A percentile compares a stretch with the other conserved stretches of the same genome.
Evolutionary conservation across 92 coral and sea anemone species (phyloP).

Genomic region (Heteractis magnifica): DNA sequence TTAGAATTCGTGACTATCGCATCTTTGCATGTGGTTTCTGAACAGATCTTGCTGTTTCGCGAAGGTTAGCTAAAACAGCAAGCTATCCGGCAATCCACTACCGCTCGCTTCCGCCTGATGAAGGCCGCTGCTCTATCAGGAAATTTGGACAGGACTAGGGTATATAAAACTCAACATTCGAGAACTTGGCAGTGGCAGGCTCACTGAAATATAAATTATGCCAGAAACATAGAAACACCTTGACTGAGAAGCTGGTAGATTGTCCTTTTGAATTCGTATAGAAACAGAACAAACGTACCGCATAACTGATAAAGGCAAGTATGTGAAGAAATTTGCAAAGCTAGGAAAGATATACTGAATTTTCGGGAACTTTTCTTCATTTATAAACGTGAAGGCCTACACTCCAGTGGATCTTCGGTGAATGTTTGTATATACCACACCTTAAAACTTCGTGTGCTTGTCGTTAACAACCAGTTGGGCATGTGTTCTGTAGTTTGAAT

Average conservation of each 20-base stretch:
- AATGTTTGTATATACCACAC: background rate
- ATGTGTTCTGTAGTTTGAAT: background rate
- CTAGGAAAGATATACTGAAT: background rate
- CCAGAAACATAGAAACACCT: background rate
- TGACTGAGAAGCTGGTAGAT: background rate
- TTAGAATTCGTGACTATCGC: conserved; percentile 22
- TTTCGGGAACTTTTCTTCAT: background rate
- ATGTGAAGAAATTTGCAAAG: background rate
- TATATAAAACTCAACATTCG: background rate
- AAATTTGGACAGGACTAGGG: background rate
- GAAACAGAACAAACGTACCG: background rate
- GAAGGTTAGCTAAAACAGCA: conserved; percentile 19
- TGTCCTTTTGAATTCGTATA: background rate
- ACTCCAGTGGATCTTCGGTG: background rate
- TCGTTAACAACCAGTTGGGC: background rate
- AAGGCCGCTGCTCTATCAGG: background rate
- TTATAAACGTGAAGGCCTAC: background rate
- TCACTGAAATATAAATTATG: background rate
- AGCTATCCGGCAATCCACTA: conserved; percentile 33
- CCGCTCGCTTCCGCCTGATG: conserved; percentile 28
- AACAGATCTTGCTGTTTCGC: conserved; percentile 30
- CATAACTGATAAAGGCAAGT: background rate
- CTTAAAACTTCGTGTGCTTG: background rate
- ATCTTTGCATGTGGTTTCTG: conserved; percentile 41
- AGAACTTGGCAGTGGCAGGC: background rate